phyloP scores from a whole-genome alignment of 2,797 vertebrate genomes.

The Parambassis ranga region DNA sequence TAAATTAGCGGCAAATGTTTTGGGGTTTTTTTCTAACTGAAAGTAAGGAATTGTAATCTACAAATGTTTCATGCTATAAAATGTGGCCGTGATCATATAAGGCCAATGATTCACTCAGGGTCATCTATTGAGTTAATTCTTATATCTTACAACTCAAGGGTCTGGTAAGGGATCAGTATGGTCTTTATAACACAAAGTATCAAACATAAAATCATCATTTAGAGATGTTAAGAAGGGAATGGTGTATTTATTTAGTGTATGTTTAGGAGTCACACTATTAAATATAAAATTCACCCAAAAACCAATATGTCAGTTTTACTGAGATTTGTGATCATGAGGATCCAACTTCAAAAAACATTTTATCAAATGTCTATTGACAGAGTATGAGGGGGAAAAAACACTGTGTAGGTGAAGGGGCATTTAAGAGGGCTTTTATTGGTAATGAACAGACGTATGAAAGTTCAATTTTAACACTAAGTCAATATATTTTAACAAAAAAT shows the following conservation, averaged over 20 bases:
- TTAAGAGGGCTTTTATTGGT: conserved; percentile 10
- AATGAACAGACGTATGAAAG: not conserved
- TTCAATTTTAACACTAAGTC: not conserved
- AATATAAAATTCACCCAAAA: conserved; percentile 36
- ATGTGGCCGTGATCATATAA: conserved; percentile 57
- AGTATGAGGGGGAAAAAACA: not conserved
- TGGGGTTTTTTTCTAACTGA: conserved; percentile 45
- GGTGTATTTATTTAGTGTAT: conserved; percentile 34
- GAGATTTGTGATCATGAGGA: conserved; percentile 57
- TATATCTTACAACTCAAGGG: conserved; percentile 61
- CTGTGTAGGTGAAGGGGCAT: conserved; percentile 11
- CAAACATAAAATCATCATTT: conserved; percentile 48
- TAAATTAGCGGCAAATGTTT: conserved; percentile 46
- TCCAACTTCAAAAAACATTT: not conserved
- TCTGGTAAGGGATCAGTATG: conserved; percentile 62
- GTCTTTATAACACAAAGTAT: conserved; percentile 54
- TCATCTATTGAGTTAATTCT: conserved; percentile 67
- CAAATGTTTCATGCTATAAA: conserved; percentile 65
- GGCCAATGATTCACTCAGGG: conserved; percentile 81
- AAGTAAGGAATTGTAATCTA: conserved; percentile 56
- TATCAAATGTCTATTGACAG: not conserved
- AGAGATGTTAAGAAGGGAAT: conserved; percentile 67
- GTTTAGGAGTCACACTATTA: conserved; percentile 31
- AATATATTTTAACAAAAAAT: too few relatives aligned
- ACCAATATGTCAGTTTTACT: conserved; percentile 9